A percentile compares a stretch with the other conserved stretches of the same genome.
Conservation (phyloP, 2,888 invertebrate genomes). For the Rugalucina vietnamica region DNA sequence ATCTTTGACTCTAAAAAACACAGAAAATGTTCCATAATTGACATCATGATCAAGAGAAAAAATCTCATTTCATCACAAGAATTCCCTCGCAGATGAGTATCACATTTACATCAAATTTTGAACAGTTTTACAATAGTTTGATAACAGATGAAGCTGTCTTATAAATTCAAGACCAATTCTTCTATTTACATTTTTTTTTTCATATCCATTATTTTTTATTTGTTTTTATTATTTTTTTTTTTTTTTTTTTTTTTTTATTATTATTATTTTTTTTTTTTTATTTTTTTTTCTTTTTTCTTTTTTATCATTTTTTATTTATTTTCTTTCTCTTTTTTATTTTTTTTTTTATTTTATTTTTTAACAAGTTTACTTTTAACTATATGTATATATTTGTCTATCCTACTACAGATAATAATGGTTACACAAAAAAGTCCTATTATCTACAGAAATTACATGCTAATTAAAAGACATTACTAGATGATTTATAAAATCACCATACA, state of each 20-base stretch:
- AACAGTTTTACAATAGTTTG: background rate
- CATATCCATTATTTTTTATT: background rate
- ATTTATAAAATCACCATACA: no score
- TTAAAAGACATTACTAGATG: no score
- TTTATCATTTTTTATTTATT: background rate
- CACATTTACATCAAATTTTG: background rate
- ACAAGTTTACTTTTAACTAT: no score
- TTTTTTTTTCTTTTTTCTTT: background rate
- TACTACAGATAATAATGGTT: no score
- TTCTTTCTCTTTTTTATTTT: background rate
- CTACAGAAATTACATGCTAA: no score
- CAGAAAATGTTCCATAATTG: no score
- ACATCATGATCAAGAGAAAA: no score
- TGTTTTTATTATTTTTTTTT: background rate
- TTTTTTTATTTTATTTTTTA: background rate
- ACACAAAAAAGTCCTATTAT: no score
- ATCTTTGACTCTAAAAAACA: no score
- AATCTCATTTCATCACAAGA: constrained; percentile 1
- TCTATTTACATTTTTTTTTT: background rate
- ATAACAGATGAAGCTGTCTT: background rate
- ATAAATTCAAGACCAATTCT: background rate
- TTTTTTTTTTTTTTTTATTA: background rate
- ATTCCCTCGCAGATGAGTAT: background rate
- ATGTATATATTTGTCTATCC: no score
- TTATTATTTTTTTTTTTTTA: background rate